phyloP scores from a whole-genome alignment of 2,888 invertebrate species.

The Orthosia gothica region DNA sequence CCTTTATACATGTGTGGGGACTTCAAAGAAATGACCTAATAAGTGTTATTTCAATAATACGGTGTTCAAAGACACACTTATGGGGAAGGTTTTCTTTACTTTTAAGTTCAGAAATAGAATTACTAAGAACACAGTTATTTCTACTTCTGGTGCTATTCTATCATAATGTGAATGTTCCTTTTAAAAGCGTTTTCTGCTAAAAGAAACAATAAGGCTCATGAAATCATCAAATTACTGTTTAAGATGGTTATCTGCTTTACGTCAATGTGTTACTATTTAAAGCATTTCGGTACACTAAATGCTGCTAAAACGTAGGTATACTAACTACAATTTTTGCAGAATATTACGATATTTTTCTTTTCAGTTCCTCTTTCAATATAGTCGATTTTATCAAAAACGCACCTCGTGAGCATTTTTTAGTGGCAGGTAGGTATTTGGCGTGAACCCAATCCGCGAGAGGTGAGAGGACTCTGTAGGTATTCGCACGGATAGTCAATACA shows the following conservation, averaged over 20 bases:
- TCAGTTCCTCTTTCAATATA: conserved; percentile 11
- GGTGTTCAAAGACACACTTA: not conserved
- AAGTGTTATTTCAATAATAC: not conserved
- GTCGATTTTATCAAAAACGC: conserved; percentile 19
- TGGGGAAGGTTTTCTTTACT: not conserved
- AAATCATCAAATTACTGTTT: no score
- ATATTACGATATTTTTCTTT: not conserved
- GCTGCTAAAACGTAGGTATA: not conserved
- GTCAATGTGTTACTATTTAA: no score
- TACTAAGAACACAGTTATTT: not conserved
- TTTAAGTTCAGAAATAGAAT: not conserved
- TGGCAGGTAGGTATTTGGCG: conserved; percentile 28
- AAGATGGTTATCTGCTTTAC: no score
- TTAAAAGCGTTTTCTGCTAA: not conserved
- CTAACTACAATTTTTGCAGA: not conserved
- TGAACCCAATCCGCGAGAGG: conserved; percentile 28
- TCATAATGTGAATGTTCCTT: not conserved
- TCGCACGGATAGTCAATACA: conserved; percentile 16
- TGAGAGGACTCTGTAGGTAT: not conserved
- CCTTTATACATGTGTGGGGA: not conserved
- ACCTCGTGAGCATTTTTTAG: conserved; percentile 12
- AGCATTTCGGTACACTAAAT: no score
- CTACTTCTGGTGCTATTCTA: not conserved
- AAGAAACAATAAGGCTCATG: no score
- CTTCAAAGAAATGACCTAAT: not conserved